phyloP scores from a whole-genome alignment of 1,140 invertebrate genomes.

The Penaeus indicus region DNA sequence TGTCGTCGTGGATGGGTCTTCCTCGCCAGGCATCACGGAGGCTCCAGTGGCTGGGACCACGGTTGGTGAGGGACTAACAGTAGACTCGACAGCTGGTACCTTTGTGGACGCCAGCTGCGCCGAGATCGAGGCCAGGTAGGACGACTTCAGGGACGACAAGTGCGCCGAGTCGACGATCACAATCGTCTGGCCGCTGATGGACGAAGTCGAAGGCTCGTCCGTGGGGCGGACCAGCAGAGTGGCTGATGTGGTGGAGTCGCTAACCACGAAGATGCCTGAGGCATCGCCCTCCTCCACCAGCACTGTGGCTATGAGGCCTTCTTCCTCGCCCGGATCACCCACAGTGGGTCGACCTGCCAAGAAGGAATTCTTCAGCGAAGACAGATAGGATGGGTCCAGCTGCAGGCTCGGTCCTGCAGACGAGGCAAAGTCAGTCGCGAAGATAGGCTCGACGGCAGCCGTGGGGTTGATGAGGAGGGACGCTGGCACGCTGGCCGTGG shows the following conservation, averaged over 20 bases:
- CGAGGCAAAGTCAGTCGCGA: not conserved
- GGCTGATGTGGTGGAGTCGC: conserved; percentile 53
- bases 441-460: not conserved
- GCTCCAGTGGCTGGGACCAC: not conserved
- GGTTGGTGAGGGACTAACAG: not conserved
- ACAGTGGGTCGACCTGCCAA: conserved; percentile 37
- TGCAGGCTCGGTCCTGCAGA: not conserved
- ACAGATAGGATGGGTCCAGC: conserved; percentile 59
- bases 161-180: conserved; percentile 58
- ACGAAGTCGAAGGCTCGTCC: conserved; percentile 50
- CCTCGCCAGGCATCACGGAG: not conserved
- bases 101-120: conserved; percentile 61
- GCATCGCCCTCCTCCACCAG: conserved; percentile 42
- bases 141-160: conserved; percentile 62
- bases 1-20: not conserved
- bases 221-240: conserved; percentile 51
- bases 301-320: conserved; percentile 50
- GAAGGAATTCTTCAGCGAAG: conserved; percentile 61
- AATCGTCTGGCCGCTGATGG: conserved; percentile 53
- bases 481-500: conserved; percentile 61
- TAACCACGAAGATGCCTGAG: conserved; percentile 54
- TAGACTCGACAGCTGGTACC: conserved; percentile 37
- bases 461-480: conserved; percentile 64
- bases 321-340: conserved; percentile 33
- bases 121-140: conserved; percentile 46